Conservation (phyloP, 2,888 invertebrate species). For the Hofmannophila pseudospretella region DNA sequence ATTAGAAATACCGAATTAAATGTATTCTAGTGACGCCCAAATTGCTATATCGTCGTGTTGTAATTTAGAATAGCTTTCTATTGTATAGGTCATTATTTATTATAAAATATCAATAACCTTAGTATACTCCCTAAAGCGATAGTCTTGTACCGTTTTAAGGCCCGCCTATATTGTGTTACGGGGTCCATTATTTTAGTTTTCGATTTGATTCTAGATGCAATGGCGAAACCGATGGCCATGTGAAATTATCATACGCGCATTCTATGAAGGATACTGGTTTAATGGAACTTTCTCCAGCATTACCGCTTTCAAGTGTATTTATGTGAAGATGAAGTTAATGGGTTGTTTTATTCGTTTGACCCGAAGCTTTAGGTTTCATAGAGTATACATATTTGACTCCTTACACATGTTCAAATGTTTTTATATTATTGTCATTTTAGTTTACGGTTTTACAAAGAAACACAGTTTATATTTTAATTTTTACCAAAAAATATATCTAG, state of each 20-base stretch:
- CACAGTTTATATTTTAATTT: too few relatives aligned
- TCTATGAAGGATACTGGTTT: not conserved
- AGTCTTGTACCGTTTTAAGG: slow-evolving; percentile 30
- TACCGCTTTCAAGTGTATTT: not conserved
- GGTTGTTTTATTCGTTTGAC: not conserved
- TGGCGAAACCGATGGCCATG: slow-evolving; percentile 24
- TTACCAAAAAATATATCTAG: too few relatives aligned
- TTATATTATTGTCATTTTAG: not conserved
- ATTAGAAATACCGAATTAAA: slow-evolving; percentile 68
- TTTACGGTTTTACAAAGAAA: not conserved
- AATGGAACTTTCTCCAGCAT: slow-evolving; percentile 1
- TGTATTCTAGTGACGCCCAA: slow-evolving; percentile 63
- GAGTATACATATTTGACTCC: not conserved
- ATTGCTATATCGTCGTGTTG: slow-evolving; percentile 56
- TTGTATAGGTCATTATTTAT: slow-evolving; percentile 56
- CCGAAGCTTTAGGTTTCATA: not conserved
- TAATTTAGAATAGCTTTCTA: slow-evolving; percentile 52
- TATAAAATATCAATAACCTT: slow-evolving; percentile 60
- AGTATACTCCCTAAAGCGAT: slow-evolving; percentile 47
- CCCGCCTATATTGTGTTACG: slow-evolving; percentile 62
- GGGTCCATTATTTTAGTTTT: slow-evolving; percentile 46
- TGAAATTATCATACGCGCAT: slow-evolving; percentile 3
- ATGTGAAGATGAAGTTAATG: not conserved
- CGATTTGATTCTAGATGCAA: slow-evolving; percentile 34
- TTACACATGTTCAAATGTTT: too few relatives aligned